Evolutionary conservation across 2,888 invertebrate species (phyloP), one percentile per base, ranked within the genome.

Genomic region (Podotricha telesiphe): DNA sequence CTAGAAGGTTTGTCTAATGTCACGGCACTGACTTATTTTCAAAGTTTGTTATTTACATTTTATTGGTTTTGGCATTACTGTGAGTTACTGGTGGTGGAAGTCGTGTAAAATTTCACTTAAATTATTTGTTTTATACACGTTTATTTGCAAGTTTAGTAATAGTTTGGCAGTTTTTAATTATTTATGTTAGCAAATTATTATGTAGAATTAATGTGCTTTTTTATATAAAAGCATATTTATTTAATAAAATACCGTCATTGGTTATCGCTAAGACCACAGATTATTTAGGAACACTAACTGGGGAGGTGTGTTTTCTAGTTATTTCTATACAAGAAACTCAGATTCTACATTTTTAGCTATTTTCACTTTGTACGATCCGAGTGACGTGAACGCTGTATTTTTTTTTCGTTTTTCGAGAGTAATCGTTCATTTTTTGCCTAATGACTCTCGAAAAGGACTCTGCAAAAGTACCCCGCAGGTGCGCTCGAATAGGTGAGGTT

Each of bases 401-500:
- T 68, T 74, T 79, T 79, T 73, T 76, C 81, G 80, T 84, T 83
- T 82, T 81, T 80, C 79, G 78, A 80, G 78, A 80, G 79, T 82
- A 83, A 86, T 85, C 83, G 85, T 84, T 85, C 85, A 86, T 86
- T 86, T 73, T 88, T 86, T 84, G 81, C 81, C 81, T 88, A 87
- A 88, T 86, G 87, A 86, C 84, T 80, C 80, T 76, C 81, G 78
- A 65, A 65, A 71, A 73, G 71, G 73, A 77, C 84, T 85, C 85
- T 86, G 83, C 83, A 73, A 78, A 80, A 84, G 85, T 83, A 85
- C 81, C 80, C 80, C 76, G 78, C 77, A 79, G 73, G 68, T 71
- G 66, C 58, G 79, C 79, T 76, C 79, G 74, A 76, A 81, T 85
- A 85, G 83, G 85, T 84, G 84, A 79, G 81, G 82, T 81, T 83